These are phyloP conservation scores for Aplysia californica DNA, from an alignment of 1,140 invertebrate species.

Conservation along the genomic window DNA sequence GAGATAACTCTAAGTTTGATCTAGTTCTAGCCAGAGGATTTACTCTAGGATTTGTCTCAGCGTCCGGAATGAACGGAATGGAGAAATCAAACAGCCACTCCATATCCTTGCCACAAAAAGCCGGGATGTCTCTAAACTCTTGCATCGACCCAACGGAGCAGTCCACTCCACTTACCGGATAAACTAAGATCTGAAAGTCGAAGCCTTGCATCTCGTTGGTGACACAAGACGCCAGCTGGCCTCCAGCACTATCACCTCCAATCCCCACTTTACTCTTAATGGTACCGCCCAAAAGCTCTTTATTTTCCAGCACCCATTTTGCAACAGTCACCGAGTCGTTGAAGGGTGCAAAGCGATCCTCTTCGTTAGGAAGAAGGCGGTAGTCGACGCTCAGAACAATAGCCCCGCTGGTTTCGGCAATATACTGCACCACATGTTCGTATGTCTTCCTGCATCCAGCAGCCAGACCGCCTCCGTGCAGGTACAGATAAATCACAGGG, in stretches of 20 bases:
- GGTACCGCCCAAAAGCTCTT: not conserved
- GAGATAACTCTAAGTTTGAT: not conserved
- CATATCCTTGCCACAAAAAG: not conserved
- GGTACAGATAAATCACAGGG: not conserved
- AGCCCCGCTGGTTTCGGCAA: not conserved
- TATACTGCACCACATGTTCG: not conserved
- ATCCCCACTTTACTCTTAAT: not conserved
- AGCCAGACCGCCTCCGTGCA: not conserved
- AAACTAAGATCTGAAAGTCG: not conserved
- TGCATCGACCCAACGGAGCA: not conserved
- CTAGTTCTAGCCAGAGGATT: not conserved
- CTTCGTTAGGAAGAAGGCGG: not conserved
- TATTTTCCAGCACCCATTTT: not conserved
- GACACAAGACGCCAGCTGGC: not conserved
- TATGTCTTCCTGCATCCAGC: not conserved
- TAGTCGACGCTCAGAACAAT: not conserved
- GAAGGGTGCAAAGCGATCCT: not conserved
- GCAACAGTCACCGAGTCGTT: not conserved
- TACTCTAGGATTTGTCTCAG: not conserved
- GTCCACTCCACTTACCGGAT: not conserved
- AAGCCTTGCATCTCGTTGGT: not conserved
- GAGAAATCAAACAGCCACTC: not conserved
- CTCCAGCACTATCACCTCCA: not conserved
- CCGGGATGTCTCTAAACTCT: not conserved
- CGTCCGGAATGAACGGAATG: too few species aligned